These are phyloP conservation scores for Podiceps cristatus DNA, from an alignment of 2,113 vertebrate genomes.

Conservation along the genomic window DNA sequence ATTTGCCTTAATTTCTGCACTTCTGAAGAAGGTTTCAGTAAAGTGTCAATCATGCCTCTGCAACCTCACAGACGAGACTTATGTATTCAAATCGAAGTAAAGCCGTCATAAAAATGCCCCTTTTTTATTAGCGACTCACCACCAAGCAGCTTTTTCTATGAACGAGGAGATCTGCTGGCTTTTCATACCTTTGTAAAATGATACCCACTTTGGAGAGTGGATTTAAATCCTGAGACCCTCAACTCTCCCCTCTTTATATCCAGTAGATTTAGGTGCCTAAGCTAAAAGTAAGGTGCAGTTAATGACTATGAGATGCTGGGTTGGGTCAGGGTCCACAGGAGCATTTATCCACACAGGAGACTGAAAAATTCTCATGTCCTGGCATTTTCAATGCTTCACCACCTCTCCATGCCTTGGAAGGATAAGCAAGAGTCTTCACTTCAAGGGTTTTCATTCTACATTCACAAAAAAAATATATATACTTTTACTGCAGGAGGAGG, in stretches of 20 bases:
- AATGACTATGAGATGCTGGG: neutral
- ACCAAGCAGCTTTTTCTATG: neutral
- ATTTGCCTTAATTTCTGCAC: slow-evolving; percentile 1
- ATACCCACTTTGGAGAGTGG: neutral
- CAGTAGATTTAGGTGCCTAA: neutral
- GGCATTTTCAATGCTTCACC: neutral
- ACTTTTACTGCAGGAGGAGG: neutral
- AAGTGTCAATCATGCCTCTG: neutral
- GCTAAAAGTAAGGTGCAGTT: neutral
- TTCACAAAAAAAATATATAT: neutral
- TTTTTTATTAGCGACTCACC: neutral
- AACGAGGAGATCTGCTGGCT: neutral
- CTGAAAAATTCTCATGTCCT: neutral
- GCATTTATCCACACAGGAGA: fast-evolving
- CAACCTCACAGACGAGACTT: fast-evolving
- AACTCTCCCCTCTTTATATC: neutral
- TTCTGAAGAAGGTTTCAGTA: neutral
- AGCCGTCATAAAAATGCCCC: fast-evolving
- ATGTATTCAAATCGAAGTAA: fast-evolving
- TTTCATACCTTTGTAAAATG: neutral
- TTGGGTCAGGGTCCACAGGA: neutral
- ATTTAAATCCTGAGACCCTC: neutral
- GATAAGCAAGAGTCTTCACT: neutral
- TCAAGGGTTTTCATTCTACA: neutral
- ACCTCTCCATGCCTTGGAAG: neutral